phyloP scores from a whole-genome alignment of 2,797 vertebrate genomes.

The Simalia tracyae region DNA sequence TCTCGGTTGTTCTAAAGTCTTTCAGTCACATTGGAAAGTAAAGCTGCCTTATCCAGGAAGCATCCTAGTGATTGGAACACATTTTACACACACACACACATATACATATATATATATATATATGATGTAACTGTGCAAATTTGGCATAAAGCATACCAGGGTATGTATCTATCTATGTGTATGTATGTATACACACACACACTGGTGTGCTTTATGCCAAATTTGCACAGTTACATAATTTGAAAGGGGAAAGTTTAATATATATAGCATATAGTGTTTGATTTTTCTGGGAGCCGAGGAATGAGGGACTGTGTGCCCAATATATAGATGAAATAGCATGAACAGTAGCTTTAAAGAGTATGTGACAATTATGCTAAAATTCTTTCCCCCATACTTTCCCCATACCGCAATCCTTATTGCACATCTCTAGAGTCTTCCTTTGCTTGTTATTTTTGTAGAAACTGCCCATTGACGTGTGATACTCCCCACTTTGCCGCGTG shows the following conservation, averaged over 20 bases:
- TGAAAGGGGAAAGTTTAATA: neutral
- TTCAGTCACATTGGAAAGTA: neutral
- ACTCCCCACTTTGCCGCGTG: too few species aligned
- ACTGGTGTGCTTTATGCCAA: neutral
- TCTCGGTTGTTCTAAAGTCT: slow-evolving; percentile 18
- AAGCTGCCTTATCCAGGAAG: slow-evolving; percentile 30
- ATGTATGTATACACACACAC: too few species aligned
- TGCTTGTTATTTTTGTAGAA: neutral
- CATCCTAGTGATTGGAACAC: accelerated
- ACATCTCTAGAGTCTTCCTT: neutral
- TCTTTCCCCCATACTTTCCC: neutral
- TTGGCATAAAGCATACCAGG: neutral
- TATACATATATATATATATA: too few species aligned
- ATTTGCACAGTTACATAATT: neutral
- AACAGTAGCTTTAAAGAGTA: neutral
- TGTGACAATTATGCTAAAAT: neutral
- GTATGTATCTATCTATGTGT: too few species aligned
- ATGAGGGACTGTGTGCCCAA: too few species aligned
- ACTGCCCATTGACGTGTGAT: neutral
- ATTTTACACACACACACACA: neutral
- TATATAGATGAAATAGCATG: neutral
- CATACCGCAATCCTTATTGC: neutral
- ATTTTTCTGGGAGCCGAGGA: neutral
- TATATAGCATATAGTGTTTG: neutral
- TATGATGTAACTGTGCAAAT: neutral